Evolutionary conservation across 2,797 vertebrate genomes (phyloP), one percentile per base, ranked within the genome.

Genomic region (Syngnathus acus): DNA sequence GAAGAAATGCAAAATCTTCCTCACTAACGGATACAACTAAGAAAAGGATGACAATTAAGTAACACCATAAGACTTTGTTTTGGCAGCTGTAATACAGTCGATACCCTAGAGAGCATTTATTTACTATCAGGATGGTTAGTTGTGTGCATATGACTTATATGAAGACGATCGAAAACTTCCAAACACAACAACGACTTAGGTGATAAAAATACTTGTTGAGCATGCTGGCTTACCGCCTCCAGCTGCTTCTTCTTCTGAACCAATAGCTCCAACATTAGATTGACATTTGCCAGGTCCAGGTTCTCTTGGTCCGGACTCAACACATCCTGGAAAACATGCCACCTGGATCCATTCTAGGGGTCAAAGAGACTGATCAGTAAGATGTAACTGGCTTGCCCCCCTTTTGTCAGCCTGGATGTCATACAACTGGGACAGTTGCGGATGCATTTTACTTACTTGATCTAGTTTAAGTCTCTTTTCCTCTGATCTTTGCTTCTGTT

Each of bases 241-340:
- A 99, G 86, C 76, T 99, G 97, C 79, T 98, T 96, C 83, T 99
- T 99, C 89, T 97, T 99, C 84, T 99, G 97, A 48, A 97, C 92
- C 69, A 99, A 87, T 51, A 99, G 88, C 77, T 99, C 95, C 80
- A 99, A 86, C 94, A 99, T 98, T 71, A 98, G 91, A 78, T 99
- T 99, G 75, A 99, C 95, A 74, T 99, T 98, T 26, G 97, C 95
- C 73, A 99, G 91, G 83, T 99, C 97, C 85, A 99, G 88, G 83
- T 94, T 97, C 83, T 99, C 97, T 78, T 98, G 97, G 82, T 99
- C 97, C 23, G 95, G 92, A 78, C 91, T 95, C 81, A 99, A 79
- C 63, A 97, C 92, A 66, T 97, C 95, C 82, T 99, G 95, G 84
- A 98, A 94, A 83, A 97, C 94, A 68, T 98, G 95, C 97, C 97